Percentiles rank a stretch among this genome's conserved stretches.
Evolutionary conservation across 2,797 vertebrate genomes (phyloP).

Genomic region (Scleropages formosus): DNA sequence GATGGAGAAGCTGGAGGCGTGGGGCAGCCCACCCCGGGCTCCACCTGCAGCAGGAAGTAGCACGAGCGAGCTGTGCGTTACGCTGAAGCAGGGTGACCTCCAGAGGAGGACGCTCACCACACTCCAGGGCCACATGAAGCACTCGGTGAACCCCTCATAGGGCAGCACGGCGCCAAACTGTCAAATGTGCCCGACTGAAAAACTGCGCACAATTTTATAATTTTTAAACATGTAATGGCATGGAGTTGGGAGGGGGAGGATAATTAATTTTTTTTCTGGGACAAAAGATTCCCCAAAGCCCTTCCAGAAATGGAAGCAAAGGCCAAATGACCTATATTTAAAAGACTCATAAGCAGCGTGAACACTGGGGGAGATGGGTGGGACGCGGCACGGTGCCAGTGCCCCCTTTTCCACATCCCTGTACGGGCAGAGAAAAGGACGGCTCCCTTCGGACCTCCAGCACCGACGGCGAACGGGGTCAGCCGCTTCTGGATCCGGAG

Average conservation of each 20-base stretch:
- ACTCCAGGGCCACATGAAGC: not conserved
- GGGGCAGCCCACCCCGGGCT: constrained; percentile 5
- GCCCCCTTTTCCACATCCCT: not conserved
- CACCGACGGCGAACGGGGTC: constrained; percentile 64
- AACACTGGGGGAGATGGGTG: not conserved
- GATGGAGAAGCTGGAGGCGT: not conserved
- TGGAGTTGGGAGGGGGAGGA: constrained; percentile 19
- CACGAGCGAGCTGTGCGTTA: not conserved
- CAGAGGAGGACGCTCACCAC: not conserved
- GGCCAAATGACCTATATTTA: constrained; percentile 35
- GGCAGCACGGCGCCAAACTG: not conserved
- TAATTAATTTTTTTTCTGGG: constrained; percentile 39
- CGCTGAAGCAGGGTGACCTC: not conserved
- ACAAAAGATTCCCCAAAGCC: constrained; percentile 38
- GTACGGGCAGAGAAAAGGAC: constrained; percentile 51
- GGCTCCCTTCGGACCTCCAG: constrained; percentile 61
- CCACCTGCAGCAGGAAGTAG: constrained; percentile 25
- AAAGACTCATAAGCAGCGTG: constrained; percentile 6
- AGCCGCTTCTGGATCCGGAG: constrained; percentile 56
- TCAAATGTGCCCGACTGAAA: constrained; percentile 23
- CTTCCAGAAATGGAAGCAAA: constrained; percentile 34
- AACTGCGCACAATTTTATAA: constrained; percentile 17
- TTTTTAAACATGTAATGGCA: constrained; percentile 7
- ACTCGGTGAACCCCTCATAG: not conserved
- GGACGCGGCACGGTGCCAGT: not conserved